Evolutionary conservation across 2,797 vertebrate genomes (phyloP).

Genomic region (Premnoplex brunnescens): DNA sequence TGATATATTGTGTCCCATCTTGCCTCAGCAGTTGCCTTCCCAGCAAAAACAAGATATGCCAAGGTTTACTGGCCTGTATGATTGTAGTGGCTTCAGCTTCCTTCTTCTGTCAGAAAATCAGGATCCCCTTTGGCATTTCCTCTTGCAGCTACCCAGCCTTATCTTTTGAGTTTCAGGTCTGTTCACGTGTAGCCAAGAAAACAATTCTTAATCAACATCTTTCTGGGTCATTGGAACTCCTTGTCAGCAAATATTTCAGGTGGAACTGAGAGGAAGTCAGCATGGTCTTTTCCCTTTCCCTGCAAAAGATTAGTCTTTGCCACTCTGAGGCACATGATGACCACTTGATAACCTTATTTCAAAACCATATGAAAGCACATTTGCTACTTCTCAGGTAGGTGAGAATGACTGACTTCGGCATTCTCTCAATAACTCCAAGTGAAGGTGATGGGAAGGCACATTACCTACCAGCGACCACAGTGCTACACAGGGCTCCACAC

Average conservation of each 20-base stretch:
- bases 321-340: background rate
- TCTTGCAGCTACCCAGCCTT: background rate
- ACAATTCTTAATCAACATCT: background rate
- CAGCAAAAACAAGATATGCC: background rate
- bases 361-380: fast-evolving
- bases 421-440: background rate
- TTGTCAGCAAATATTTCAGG: background rate
- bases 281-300: background rate
- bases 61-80: background rate
- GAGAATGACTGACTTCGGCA: background rate
- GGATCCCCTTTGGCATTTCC: background rate
- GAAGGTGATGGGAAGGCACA: background rate
- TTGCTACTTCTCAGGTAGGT: background rate
- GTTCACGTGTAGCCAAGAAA: background rate
- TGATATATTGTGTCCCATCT: background rate
- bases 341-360: background rate
- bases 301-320: background rate
- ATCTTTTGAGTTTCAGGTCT: background rate
- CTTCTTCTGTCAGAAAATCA: background rate
- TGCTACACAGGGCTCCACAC: background rate
- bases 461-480: fast-evolving
- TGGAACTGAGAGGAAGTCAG: background rate
- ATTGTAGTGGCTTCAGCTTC: background rate
- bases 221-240: background rate
- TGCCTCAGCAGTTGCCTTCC: background rate